Conservation (phyloP, 2,888 invertebrate genomes). For the Heliconius aoede region DNA sequence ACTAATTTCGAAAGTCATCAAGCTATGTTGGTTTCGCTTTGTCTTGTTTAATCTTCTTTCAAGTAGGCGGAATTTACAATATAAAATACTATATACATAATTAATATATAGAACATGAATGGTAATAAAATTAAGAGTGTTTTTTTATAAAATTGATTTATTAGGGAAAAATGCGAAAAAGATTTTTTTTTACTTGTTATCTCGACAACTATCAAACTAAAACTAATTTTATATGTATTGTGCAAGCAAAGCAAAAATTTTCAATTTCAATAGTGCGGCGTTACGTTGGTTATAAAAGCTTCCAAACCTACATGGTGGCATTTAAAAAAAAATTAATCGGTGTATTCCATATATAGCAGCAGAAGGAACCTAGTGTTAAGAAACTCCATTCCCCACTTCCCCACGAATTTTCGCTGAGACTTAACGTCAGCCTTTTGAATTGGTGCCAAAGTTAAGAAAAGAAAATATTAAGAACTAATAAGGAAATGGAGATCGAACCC, state of each 20-base stretch:
- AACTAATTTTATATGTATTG: not conserved
- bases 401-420: too few relatives aligned
- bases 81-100: constrained; percentile 14
- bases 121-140: not conserved
- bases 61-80: constrained; percentile 63
- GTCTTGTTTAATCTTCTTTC: constrained; percentile 79
- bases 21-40: constrained; percentile 65
- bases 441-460: too few relatives aligned
- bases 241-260: not conserved
- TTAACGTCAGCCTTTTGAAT: too few relatives aligned
- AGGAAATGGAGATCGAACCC: too few relatives aligned
- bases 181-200: not conserved
- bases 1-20: constrained; percentile 68
- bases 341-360: not conserved
- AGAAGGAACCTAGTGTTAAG: too few relatives aligned
- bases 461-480: too few relatives aligned
- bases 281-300: not conserved
- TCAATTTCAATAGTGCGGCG: not conserved
- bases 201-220: not conserved
- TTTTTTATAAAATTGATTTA: not conserved
- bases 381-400: too few relatives aligned
- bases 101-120: not conserved
- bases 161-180: not conserved
- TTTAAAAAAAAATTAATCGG: not conserved
- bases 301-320: not conserved